Conservation (phyloP, 1,140 invertebrate species). For the Bactericera cockerelli region DNA sequence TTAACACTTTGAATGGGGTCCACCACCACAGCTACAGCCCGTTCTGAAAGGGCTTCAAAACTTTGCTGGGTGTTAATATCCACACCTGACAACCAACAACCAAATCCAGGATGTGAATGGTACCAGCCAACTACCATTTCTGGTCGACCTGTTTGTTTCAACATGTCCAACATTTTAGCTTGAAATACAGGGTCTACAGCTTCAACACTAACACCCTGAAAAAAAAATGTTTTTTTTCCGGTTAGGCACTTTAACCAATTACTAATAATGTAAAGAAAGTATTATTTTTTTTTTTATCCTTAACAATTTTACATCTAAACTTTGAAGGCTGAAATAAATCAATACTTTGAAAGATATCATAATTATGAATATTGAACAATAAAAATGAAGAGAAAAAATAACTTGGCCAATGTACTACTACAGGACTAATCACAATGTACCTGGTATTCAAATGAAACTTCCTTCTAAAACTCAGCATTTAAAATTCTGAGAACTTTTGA, state of each 20-base stretch:
- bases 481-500: no score
- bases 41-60: slow-evolving; percentile 94
- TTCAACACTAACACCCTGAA: slow-evolving; percentile 92
- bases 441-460: no score
- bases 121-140: slow-evolving; percentile 99
- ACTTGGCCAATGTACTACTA: no score
- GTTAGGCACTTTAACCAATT: no score
- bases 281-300: neutral
- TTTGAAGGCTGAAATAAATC: neutral
- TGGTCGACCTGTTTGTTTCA: slow-evolving; percentile 94
- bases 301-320: neutral
- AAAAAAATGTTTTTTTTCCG: no score
- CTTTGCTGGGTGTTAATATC: slow-evolving; percentile 99
- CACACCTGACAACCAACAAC: slow-evolving; percentile 99
- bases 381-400: no score
- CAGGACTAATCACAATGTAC: no score
- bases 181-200: slow-evolving; percentile 99
- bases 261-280: no score
- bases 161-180: slow-evolving; percentile 99
- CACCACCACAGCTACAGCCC: slow-evolving; percentile 97
- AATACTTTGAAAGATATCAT: neutral
- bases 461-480: no score
- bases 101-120: slow-evolving; percentile 98
- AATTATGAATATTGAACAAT: no score
- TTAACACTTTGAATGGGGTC: slow-evolving; percentile 99